Base-by-base conservation (phyloP, 2,888 invertebrate genomes). In the Lamellibrachia columna region DNA sequence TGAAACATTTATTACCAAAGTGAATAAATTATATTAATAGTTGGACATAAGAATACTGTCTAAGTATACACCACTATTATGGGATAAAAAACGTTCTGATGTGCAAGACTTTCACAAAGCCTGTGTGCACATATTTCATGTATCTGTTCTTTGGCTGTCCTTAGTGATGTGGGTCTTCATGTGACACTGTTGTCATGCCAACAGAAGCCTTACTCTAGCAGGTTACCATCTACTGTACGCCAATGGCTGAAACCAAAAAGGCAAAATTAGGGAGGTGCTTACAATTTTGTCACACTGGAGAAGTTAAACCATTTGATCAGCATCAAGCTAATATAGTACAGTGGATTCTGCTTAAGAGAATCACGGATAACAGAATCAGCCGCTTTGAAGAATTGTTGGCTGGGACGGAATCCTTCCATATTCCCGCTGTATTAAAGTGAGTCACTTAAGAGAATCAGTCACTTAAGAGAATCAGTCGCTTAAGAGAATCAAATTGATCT, bases 131-230 rank as follows among this genome's bases (percentile, higher is more conserved):
- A 75, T 22, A 9, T 55, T 55, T 55, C 7, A 6, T 22, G 15
- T 75, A 75, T 22, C 75, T 75, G n/a, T 15, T 75, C 75, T 75
- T 75, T 75, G 75, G 75, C 75, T 75, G 75, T 75, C 75, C 75
- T 75, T 22, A 9, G 55, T 22, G n/a, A 75, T 11, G 75, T 75
- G 6, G 2, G 22, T 6, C 22, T 75, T 75, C 15, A 75, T 75
- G 2, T 75, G 75, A 75, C 75, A 75, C n/a, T 15, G 75, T 75
- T 75, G 75, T 75, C 75, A 75, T 75, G 15, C 15, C 75, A 15
- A 75, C 75, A 15, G 6, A 75, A 75, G 75, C 75, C 75, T 75
- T n/a, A 75, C 22, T 75, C 75, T 75, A 0, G 58, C 15, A 58
- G 22, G 22, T 2, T 22, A 75, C 75, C 6, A n/a, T n/a, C 22